Base-by-base conservation (phyloP, 2,888 invertebrate genomes). In the Chloroclystis v-ata region DNA sequence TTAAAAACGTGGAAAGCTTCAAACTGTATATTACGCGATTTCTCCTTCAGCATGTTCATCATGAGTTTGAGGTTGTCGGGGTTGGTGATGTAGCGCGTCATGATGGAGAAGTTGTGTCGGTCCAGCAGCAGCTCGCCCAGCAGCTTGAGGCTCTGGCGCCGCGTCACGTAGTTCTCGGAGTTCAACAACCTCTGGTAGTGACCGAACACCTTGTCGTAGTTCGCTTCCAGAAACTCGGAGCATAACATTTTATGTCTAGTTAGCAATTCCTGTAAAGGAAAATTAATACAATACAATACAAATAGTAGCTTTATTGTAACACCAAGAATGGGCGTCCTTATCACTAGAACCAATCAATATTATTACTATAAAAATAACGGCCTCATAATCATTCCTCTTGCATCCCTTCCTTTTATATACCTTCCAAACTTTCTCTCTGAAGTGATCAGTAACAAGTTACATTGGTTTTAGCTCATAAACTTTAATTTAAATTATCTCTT, bases 1-100 rank as follows among this genome's bases (percentile, higher is more conserved):
- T 99, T 99, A 90, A 99, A 99, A 71, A 99, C 99, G 82, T 99
- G 99, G 91, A 99, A 99, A 89, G 99, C 99, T 91, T 99, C 99
- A 89, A 99, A 99, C 89, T 99, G 99, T 76, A 99, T 99, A 90
- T 99, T 99, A 70, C 98, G 94, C 67, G 98, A 98, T 82, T 98
- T 97, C 81, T 99, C 99, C 89, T 98, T 96, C 75, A 99, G 90
- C 98, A 99, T 97, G 84, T 98, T 99, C 99, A 99, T 99, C 99
- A 99, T 99, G 63, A 99, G 91, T 85, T 99, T 99, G 60, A 99
- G 91, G 90, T 99, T 99, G 82, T 99, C 99, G 24, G 99, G 98
- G 87, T 98, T 99, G 71, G 98, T 98, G 89, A 99, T 99, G 90
- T 99, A 99, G 72, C 96, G 94, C 57, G 97, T 97, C 97, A 97